Conservation (phyloP, 2,113 vertebrate species). For the Spea bombifrons region DNA sequence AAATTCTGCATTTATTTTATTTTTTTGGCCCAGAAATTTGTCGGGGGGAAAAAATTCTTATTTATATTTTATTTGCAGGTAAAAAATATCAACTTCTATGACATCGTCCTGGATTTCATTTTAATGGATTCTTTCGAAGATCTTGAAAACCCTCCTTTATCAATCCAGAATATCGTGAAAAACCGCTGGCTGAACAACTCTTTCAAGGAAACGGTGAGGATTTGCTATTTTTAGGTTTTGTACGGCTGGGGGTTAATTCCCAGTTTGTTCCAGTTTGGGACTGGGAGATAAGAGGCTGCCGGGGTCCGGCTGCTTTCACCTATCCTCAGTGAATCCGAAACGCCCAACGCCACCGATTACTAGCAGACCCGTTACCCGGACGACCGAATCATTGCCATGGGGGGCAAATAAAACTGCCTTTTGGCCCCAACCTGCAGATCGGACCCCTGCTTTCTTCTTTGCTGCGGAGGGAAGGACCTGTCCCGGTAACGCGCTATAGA, state of each 20-base stretch:
- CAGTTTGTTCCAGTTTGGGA: constrained; percentile 25
- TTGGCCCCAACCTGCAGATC: too few species aligned
- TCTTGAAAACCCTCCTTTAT: constrained; percentile 92
- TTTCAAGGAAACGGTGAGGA: constrained; percentile 93
- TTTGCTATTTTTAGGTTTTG: background rate
- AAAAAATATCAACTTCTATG: constrained; percentile 93
- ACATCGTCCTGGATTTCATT: constrained; percentile 95
- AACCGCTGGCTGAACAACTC: constrained; percentile 94
- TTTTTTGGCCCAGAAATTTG: background rate
- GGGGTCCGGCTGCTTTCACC: background rate
- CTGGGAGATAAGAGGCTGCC: background rate
- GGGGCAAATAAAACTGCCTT: too few species aligned
- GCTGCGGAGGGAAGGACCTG: too few species aligned
- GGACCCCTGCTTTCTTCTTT: too few species aligned
- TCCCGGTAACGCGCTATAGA: too few species aligned
- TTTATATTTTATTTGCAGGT: constrained; percentile 68
- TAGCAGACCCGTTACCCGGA: too few species aligned
- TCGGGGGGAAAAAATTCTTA: too few species aligned
- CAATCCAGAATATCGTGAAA: constrained; percentile 92
- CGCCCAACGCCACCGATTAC: too few species aligned
- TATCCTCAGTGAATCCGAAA: too few species aligned
- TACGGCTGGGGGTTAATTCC: background rate
- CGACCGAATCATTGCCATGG: too few species aligned
- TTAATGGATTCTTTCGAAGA: constrained; percentile 98
- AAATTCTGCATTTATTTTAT: background rate